Evolutionary conservation across 2,888 invertebrate species (phyloP), one percentile per base, ranked within the genome.

Genomic region (Tetramorium bicarinatum): DNA sequence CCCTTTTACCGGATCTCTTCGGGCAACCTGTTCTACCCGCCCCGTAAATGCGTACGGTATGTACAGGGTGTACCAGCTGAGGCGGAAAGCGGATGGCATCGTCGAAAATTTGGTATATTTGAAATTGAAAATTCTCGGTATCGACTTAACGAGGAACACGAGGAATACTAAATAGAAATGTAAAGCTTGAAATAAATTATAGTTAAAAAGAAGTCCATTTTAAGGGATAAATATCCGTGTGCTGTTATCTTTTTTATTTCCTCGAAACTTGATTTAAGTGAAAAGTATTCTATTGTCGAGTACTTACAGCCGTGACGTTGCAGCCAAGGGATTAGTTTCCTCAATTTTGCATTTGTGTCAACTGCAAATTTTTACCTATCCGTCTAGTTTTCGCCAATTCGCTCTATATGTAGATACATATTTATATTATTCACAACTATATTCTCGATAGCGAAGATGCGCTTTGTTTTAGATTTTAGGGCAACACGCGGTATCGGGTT

Each of bases 1-100:
- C 82, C 86, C 90, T 91, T 92, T 91, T 91, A 89, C 88, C 85
- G 83, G 61, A 84, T 75, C 87, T 87, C 84, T 85, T 82, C 71
- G 69, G 38, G 83, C 79, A 83, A 83, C 83, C 83, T 82, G 82
- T 72, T 85, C 80, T 54, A 66, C 62, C 77, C 76, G 9, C 47
- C 29, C 59, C 66, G 69, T 81, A 84, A 83, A 83, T 82, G 74
- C 41, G 67, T 75, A 66, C 44, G 61, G 62, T 44, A 38, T n/a
- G 79, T 29, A 79, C 47, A 21, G 62, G 47, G 29, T 34, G 75
- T 21, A 34, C 47, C 21, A 69, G 21, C 29, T 72, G 9, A 52
- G 64, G 38, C 52, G 21, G n/a, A 41, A 18, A 34, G 15, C 21
- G 62, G 3, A 18, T 25, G 56, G 66, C 38, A 41, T 15, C 13